Base-by-base conservation (phyloP, 2,888 invertebrate species). In the Pseudococcus jackbeardsleyi region DNA sequence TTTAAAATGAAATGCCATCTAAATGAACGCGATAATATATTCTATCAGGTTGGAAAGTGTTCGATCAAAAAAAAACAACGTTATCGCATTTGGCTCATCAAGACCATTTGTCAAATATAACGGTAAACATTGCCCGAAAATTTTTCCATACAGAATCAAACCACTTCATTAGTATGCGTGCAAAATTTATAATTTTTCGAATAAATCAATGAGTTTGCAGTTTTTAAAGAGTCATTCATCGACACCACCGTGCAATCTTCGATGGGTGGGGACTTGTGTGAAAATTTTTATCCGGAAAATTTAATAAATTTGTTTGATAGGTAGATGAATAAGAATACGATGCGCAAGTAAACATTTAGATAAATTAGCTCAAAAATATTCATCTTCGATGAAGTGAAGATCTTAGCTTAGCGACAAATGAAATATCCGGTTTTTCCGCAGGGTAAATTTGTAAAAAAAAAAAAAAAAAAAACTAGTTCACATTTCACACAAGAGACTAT, bases 1-100 rank as follows among this genome's bases (percentile, higher is more conserved):
- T 77, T 77, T n/a, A 77, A 77, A 77, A 42, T 77, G n/a, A 77
- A 77, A 42, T 77, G 39, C n/a, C 54, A 77, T 17, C n/a, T n/a
- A n/a, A 42, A 77, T n/a, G 77, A 77, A 77, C 42, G 42, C 54
- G 17, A 17, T 77, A 77, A 77, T 42, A 8, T 77, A 77, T 77
- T 42, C 77, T 1, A 39, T 77, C n/a, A 42, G 19, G 54, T 77
- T 77, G 39, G 42, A 77, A 77, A 77, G 77, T 42, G 33, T 77
- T 42, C n/a, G 26, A 77, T 42, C 42, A 22, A 33, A 33, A 72
- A 33, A 72, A n/a, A n/a, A n/a, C n/a, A n/a, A 33, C 19, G 48
- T 50, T 77, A 77, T 11, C 26, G 22, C n/a, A 77, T 77, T 77
- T 77, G 42, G 17, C 33, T 77, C 15, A 42, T 77, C 77, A 39